Conservation (phyloP, 2,113 vertebrate species). For the Turnix velox region DNA sequence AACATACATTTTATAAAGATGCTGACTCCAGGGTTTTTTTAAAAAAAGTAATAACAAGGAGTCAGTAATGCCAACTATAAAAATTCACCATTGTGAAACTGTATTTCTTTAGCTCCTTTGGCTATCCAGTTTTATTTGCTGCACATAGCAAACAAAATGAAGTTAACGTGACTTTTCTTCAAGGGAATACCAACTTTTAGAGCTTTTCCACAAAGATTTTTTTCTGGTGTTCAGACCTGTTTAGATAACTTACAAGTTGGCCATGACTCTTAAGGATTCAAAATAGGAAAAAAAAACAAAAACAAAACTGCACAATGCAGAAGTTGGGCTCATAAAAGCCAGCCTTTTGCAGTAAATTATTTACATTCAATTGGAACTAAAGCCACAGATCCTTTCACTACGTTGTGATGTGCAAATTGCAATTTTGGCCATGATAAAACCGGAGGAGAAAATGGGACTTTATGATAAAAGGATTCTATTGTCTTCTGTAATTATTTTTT, state of each 20-base stretch:
- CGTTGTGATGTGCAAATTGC: constrained; percentile 44
- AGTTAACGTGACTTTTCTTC: background rate
- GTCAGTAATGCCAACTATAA: background rate
- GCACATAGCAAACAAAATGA: background rate
- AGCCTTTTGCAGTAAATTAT: constrained; percentile 17
- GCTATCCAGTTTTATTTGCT: background rate
- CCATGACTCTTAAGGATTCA: constrained; percentile 7
- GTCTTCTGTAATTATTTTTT: constrained; percentile 40
- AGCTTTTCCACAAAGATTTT: background rate
- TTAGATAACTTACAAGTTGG: constrained; percentile 46
- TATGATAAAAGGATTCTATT: constrained; percentile 55
- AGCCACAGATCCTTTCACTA: constrained; percentile 15
- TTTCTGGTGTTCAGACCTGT: constrained; percentile 26
- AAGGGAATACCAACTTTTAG: background rate
- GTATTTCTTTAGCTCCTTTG: background rate
- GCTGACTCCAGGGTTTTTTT: background rate
- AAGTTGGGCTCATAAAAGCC: constrained; percentile 23
- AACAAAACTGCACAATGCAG: background rate
- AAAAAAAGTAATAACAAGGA: background rate
- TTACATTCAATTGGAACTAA: constrained; percentile 20
- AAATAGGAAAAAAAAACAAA: too few species aligned
- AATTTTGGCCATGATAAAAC: constrained; percentile 34
- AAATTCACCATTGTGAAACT: background rate
- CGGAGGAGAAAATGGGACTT: constrained; percentile 25
- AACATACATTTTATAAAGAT: background rate